These are phyloP conservation scores for Cetonia aurata DNA, from an alignment of 2,888 invertebrate species.

Conservation along the genomic window DNA sequence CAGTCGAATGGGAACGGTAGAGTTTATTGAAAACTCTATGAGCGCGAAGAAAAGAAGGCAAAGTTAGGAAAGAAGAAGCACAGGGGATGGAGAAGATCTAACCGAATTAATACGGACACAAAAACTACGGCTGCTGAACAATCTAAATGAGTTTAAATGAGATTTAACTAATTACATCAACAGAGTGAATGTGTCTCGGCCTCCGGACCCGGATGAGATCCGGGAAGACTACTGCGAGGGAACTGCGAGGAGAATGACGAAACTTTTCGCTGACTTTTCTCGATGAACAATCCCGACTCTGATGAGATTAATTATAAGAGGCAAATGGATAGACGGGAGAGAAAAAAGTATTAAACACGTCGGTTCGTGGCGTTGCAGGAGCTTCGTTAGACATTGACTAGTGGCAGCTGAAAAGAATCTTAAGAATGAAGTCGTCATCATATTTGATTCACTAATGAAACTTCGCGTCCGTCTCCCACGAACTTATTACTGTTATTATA, in stretches of 20 bases:
- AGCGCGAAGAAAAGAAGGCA: slow-evolving; percentile 7
- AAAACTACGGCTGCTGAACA: slow-evolving; percentile 41
- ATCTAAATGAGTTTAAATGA: slow-evolving; percentile 42
- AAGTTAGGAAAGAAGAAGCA: no score
- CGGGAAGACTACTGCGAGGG: neutral
- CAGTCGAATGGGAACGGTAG: slow-evolving; percentile 2
- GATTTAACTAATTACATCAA: slow-evolving; percentile 41
- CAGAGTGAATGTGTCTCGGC: slow-evolving; percentile 35
- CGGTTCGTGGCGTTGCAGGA: neutral
- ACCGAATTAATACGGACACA: slow-evolving; percentile 40
- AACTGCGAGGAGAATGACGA: slow-evolving; percentile 8
- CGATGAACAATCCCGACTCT: slow-evolving; percentile 34
- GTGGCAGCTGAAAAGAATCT: neutral
- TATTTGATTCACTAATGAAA: slow-evolving; percentile 4
- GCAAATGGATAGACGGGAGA: slow-evolving; percentile 28
- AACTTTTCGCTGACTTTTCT: slow-evolving; percentile 40
- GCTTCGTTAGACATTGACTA: neutral
- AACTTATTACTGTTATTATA: no score
- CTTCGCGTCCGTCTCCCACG: neutral
- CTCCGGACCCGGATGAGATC: slow-evolving; percentile 12
- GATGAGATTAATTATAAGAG: slow-evolving; percentile 41
- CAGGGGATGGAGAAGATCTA: slow-evolving; percentile 8
- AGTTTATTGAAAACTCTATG: slow-evolving; percentile 38
- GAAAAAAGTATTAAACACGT: slow-evolving; percentile 26
- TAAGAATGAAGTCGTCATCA: slow-evolving; percentile 10